Base-by-base conservation (phyloP, 2,888 invertebrate species). In the Spilosoma lubricipeda region DNA sequence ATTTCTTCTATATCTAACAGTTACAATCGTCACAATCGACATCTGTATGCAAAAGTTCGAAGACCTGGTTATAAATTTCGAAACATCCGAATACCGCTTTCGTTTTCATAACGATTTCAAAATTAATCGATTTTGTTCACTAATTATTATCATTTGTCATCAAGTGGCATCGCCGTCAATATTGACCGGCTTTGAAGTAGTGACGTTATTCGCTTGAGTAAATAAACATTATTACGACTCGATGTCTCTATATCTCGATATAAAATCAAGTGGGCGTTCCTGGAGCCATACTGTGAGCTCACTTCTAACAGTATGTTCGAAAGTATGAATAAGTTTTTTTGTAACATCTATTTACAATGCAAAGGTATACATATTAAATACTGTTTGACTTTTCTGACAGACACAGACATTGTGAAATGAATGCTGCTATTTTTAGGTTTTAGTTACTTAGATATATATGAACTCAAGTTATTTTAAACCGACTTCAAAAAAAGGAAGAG, bases 101-200 rank as follows among this genome's bases (percentile, higher is more conserved):
- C 63, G 52, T 64, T 77, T 74, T 66, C 76, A 68, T 67, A 73
- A 75, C 73, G 68, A 82, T 82, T 82, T 79, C 75, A 76, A 79
- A 78, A 84, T 78, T n/a, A 78, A 74, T 79, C 77, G 67, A 70
- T 67, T 76, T 73, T 65, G 69, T 76, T 78, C 71, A 77, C 71
- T 79, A 78, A 86, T 86, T 80, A 82, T 71, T 75, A 74, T 65
- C 77, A 71, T 83, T 74, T 85, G 85, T 85, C 86, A 77, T 80
- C 85, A 75, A 77, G 65, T 67, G 42, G 33, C 75, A 77, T 68
- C 72, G 70, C 64, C 56, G 77, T 80, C 80, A 83, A 85, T 86
- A 86, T 85, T 85, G 73, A 83, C 67, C 76, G 45, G 75, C 85
- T 85, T 85, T 85, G 85, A 85, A 85, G 86, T 85, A 67, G 56